A percentile compares a stretch with the other conserved stretches of the same genome.
Evolutionary conservation across 64 coral and sea anemone species (phyloP).

Genomic region (Montipora efflorescens): DNA sequence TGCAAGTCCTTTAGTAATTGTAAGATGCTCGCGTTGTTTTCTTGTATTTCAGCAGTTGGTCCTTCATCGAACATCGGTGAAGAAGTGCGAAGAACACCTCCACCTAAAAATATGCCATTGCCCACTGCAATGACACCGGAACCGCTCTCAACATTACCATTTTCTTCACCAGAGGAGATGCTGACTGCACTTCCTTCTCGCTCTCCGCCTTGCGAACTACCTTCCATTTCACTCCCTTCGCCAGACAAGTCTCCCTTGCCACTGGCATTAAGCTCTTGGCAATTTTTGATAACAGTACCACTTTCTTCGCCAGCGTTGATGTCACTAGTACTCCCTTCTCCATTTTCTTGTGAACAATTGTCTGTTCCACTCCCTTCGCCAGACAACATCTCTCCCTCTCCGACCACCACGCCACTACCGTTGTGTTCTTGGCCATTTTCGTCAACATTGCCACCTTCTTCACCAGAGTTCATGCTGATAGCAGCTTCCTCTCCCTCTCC

Average conservation of each 20-base stretch:
- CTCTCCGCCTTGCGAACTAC: background rate
- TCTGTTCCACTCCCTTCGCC: background rate
- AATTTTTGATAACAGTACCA: background rate
- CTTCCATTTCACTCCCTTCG: background rate
- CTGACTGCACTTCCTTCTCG: background rate
- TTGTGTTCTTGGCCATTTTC: background rate
- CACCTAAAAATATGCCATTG: background rate
- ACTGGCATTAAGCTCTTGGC: background rate
- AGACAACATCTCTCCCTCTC: background rate
- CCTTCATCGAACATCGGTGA: background rate
- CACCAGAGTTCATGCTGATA: too few species aligned
- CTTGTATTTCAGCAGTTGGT: background rate
- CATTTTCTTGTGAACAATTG: too few species aligned
- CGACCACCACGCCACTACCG: background rate
- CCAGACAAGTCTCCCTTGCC: background rate
- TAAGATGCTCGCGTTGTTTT: background rate
- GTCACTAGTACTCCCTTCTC: too few species aligned
- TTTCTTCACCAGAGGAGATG: background rate
- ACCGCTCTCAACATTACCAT: background rate
- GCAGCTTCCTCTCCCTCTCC: too few species aligned
- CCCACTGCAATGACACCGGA: slow-evolving; percentile 1
- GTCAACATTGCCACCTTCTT: background rate
- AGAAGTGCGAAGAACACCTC: background rate
- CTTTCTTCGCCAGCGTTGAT: background rate
- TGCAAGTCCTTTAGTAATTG: background rate